A percentile compares a stretch with the other conserved stretches of the same genome.
These are phyloP conservation scores for Sericinus montela DNA, from an alignment of 2,888 invertebrate genomes.

Conservation along the genomic window DNA sequence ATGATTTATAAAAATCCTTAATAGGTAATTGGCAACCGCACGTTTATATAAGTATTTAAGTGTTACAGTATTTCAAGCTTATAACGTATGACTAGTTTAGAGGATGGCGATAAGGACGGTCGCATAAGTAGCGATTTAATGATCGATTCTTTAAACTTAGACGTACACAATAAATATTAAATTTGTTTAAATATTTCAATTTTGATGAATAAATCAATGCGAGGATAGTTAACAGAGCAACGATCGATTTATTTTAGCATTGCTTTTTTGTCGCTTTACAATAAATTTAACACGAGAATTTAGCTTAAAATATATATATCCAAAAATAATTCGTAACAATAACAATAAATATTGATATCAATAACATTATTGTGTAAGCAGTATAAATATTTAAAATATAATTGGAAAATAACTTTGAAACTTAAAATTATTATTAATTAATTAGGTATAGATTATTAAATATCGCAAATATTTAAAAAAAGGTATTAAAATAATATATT, in stretches of 20 bases:
- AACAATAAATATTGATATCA: constrained; percentile 69
- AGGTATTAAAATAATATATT: constrained; percentile 69
- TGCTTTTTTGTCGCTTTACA: constrained; percentile 38
- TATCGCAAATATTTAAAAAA: constrained; percentile 69
- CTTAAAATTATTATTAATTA: constrained; percentile 47
- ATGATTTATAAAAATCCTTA: no score
- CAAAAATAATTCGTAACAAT: constrained; percentile 74
- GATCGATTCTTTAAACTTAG: constrained; percentile 52
- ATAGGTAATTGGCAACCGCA: constrained; percentile 35
- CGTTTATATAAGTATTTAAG: constrained; percentile 40
- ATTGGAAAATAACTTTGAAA: constrained; percentile 63
- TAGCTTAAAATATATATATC: constrained; percentile 70
- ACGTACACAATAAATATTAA: constrained; percentile 57
- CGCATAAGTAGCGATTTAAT: constrained; percentile 68
- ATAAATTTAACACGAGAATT: constrained; percentile 61
- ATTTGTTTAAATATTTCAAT: constrained; percentile 61
- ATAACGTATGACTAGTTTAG: constrained; percentile 74
- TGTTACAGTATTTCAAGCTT: constrained; percentile 58
- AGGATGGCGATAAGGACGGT: constrained; percentile 79
- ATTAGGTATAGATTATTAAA: constrained; percentile 49
- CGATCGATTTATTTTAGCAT: constrained; percentile 34
- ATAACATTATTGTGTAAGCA: constrained; percentile 73
- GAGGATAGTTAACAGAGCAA: constrained; percentile 62
- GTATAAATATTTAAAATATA: constrained; percentile 75
- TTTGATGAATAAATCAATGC: constrained; percentile 64